Base-by-base conservation (phyloP, 2,113 vertebrate species). In the Pygoscelis adeliae region DNA sequence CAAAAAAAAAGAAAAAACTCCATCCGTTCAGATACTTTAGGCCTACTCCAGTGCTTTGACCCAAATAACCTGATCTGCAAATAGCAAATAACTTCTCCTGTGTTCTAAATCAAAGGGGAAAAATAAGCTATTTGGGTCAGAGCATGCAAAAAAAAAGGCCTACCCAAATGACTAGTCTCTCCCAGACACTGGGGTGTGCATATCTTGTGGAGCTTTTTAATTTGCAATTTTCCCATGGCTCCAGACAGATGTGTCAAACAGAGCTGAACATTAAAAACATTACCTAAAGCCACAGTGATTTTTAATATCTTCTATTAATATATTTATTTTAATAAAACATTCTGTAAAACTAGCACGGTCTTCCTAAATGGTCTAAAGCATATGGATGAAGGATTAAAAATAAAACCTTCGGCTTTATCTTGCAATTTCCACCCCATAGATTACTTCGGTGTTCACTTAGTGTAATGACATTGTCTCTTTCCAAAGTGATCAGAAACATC, bases 91-190 rank as follows among this genome's bases (percentile, higher is more conserved):
- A 97, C 86, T 96, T 94, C 47, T 77, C 66, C 85, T 72, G 58
- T 90, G 79, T 89, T 97, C 89, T 93, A 95, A 97, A 89, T 94
- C 93, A 95, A 97, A 95, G 61, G 91, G 95, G 93, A 71, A 94
- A 97, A 95, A 96, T 96, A 96, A 92, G 88, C 81, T 97, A 97
- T 98, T 98, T 97, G 94, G 97, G 96, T 97, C 97, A 97, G 69
- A 96, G 77, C 44, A 70, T 0, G 23, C 32, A 93, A 86, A 86
- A 93, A 91, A 91, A 85, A 20, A 81, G 73, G 14, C 26, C 84
- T 95, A 96, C 94, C 92, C 91, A 95, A 91, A 96, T 89, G 92
- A 97, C 70, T 95, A 95, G 90, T 70, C 66, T 85, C 92, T 96
- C 76, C 78, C 61, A 97, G 96, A 96, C 94, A 84, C 86, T 88